Evolutionary conservation across 2,113 vertebrate genomes (phyloP).

Genomic region (Haemorhous mexicanus): DNA sequence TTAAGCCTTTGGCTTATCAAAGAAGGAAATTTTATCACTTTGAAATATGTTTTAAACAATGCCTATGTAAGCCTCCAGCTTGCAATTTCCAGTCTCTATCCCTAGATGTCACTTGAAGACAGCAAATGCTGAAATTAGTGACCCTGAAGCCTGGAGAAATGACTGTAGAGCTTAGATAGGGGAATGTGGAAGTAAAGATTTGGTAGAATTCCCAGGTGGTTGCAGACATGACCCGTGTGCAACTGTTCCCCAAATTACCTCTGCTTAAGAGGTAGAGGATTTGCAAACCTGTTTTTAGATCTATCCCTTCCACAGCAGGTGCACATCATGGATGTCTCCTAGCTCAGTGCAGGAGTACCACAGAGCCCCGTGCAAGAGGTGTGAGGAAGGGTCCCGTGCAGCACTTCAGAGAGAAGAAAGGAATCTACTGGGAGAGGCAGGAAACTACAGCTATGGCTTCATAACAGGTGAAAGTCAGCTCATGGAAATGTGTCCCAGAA

Average conservation of each 20-base stretch:
- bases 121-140: neutral
- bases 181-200: neutral
- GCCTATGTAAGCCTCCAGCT: neutral
- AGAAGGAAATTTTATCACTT: neutral
- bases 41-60: neutral
- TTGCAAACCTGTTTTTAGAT: neutral
- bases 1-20: neutral
- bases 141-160: neutral
- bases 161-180: neutral
- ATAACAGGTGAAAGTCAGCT: neutral
- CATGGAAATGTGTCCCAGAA: neutral
- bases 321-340: accelerated
- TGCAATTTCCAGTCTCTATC: neutral
- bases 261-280: neutral
- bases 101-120: constrained; percentile 38
- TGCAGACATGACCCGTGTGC: neutral
- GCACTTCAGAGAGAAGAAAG: neutral
- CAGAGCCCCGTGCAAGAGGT: neutral
- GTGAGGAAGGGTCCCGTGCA: neutral
- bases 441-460: neutral
- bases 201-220: neutral
- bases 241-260: neutral
- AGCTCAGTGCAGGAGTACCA: neutral
- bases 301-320: accelerated
- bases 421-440: neutral